Evolutionary conservation across 2,797 vertebrate genomes (phyloP), one percentile per base, ranked within the genome.

Genomic region (Pempheris klunzingeri): DNA sequence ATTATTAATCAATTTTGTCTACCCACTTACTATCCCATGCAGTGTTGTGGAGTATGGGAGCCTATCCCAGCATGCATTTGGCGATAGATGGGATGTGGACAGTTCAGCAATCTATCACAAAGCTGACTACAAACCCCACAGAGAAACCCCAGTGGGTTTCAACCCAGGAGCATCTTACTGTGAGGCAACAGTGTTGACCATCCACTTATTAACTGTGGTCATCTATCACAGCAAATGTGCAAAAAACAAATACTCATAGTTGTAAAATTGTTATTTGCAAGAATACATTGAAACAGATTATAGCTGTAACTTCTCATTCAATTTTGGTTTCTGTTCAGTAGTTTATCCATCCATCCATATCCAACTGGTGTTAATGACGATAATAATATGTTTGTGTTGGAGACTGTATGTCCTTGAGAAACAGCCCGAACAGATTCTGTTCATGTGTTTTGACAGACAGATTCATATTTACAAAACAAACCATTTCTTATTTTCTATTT

Each of bases 401-500:
- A n/a, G 26, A 18, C 41, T 11, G n/a, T n/a, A 5, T 14, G 52
- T 46, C 38, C 22, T 62, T 43, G 39, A 54, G 49, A 58, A 49
- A 24, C 2, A 47, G 14, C 28, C 1, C 24, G 0, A 53, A 34
- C 43, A 39, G 34, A 50, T 77, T 36, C 26, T 64, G 46, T 64
- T 32, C 69, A 39, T 32, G 15, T 55, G 52, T 32, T 20, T 14
- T 49, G 71, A 32, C 54, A n/a, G 46, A 61, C 54, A 73, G 59
- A 75, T 69, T 46, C 41, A 77, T 73, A 55, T 80, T 72, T 46
- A 78, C 46, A 47, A 80, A 71, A 38, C 46, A 75, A 77, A 62
- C 52, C 14, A 52, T 55, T 39, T 47, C 47, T 26, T 43, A 8
- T 49, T 63, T 69, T 62, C 10, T 28, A 17, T 73, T 73, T 80